Base-by-base conservation (phyloP, 2,888 invertebrate species). In the Ligdia adustata region DNA sequence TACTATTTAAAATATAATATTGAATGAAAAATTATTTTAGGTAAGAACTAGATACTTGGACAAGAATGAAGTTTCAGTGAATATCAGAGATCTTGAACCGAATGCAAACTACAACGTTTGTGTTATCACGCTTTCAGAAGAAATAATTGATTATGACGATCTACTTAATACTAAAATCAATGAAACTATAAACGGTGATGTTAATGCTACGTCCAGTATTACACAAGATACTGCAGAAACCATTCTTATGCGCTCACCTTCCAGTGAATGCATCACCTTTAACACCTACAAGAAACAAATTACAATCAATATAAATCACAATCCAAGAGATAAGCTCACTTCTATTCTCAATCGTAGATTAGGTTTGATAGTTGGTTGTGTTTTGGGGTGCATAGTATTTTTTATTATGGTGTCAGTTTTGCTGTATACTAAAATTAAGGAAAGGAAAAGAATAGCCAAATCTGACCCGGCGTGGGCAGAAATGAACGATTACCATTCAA, bases 401-500 rank as follows among this genome's bases (percentile, higher is more conserved):
- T 87, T 90, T 62, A 66, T 90, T 13, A 86, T 90, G 89, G 87
- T 90, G 5, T 73, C 90, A 5, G 70, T 90, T 66, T 64, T 90
- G 51, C 62, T 82, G 38, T 90, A 90, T 52, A 90, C 89, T 45
- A 90, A 90, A 71, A 81, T 89, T 29, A 89, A 87, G 67, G 90
- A 89, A 65, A 72, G 90, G 46, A 87, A 87, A 59, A 64, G 89
- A 60, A 90, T 90, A 46, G 89, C 90, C 1, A 88, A 90, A 58
- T 75, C 88, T 11, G 90, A 90, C 50, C 88, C 88, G 12, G 69
- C 76, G 1, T 90, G 90, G 89, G 72, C 87, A 3, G 90, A 90
- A 68, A 82, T 90, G 84, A 88, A 88, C 52, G 87, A 90, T 60
- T 90, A 87, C 51, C 86, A 86, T 69, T 89, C 88, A 9, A 79